Base-by-base conservation (phyloP, 2,113 vertebrate genomes). In the Mirza zaza region DNA sequence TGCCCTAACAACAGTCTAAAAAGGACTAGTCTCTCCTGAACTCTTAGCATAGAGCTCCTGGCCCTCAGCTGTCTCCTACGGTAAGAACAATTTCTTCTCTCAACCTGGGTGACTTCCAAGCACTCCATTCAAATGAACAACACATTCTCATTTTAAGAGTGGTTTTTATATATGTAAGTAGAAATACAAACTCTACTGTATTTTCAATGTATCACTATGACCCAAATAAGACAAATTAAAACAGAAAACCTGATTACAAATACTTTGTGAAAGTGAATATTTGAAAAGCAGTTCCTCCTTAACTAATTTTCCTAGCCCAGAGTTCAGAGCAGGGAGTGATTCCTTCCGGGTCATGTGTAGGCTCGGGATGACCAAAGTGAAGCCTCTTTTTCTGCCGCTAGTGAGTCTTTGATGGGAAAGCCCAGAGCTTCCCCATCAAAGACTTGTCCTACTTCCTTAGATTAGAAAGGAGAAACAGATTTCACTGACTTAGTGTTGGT, bases 401-500 rank as follows among this genome's bases (percentile, higher is more conserved):
- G 5, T 15, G 15, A 36, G 39, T 91, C 23, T 68, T 52, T 8
- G 21, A 7, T 57, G 55, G 45, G 25, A 63, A 86, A 52, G 12
- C 17, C n/a, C 36, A 48, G 70, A 57, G 32, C 36, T 50, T 77
- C 52, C n/a, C n/a, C n/a, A n/a, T n/a, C n/a, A n/a, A n/a, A n/a
- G n/a, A n/a, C n/a, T n/a, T 34, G 36, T 73, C 11, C n/a, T 59
- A 32, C 83, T 82, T 91, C 57, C 36, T 87, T 88, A 79, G 63
- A 39, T 50, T 63, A 67, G 71, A 95, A 79, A 96, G 52, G 13
- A 70, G 39, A 52, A 87, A n/a, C 0, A 13, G 80, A 84, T 82
- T 95, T 87, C 59, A 87, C 29, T 65, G 75, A 81, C 52, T 61
- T 67, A 73, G 87, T 89, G 84, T 55, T 94, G 93, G 95, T 87